A percentile compares a stretch with the other conserved stretches of the same genome.
Evolutionary conservation across 2,888 invertebrate genomes (phyloP).

Genomic region (Argyresthia goedartella): DNA sequence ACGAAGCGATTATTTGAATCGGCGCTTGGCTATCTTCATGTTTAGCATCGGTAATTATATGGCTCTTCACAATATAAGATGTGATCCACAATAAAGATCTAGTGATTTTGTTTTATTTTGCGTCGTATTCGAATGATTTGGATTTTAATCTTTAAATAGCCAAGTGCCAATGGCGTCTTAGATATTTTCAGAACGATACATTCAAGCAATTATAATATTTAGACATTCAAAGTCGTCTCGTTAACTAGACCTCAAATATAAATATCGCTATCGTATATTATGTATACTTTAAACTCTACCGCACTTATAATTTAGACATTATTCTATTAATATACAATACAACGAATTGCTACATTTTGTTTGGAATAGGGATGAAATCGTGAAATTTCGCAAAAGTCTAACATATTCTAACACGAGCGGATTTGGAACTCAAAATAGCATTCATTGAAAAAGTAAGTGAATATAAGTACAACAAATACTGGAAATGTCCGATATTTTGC

Average conservation of each 20-base stretch:
- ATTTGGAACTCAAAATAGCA: too few species aligned
- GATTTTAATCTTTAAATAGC: conserved; percentile 26
- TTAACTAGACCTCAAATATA: conserved; percentile 65
- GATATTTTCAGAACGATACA: conserved; percentile 51
- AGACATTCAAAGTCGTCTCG: conserved; percentile 54
- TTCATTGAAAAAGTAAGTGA: too few species aligned
- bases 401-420: too few species aligned
- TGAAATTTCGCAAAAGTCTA: neutral
- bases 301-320: conserved; percentile 44
- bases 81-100: neutral
- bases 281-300: conserved; percentile 55
- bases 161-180: conserved; percentile 53
- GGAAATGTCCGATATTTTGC: too few species aligned
- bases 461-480: too few species aligned
- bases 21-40: conserved; percentile 46
- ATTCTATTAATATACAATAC: conserved; percentile 37
- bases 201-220: conserved; percentile 34
- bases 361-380: neutral
- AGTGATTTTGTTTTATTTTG: neutral
- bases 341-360: neutral
- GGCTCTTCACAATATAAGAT: neutral
- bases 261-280: conserved; percentile 64
- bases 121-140: neutral
- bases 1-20: conserved; percentile 39
- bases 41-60: neutral